These are phyloP conservation scores for Apamea anceps DNA, from an alignment of 2,888 invertebrate genomes.

Conservation along the genomic window DNA sequence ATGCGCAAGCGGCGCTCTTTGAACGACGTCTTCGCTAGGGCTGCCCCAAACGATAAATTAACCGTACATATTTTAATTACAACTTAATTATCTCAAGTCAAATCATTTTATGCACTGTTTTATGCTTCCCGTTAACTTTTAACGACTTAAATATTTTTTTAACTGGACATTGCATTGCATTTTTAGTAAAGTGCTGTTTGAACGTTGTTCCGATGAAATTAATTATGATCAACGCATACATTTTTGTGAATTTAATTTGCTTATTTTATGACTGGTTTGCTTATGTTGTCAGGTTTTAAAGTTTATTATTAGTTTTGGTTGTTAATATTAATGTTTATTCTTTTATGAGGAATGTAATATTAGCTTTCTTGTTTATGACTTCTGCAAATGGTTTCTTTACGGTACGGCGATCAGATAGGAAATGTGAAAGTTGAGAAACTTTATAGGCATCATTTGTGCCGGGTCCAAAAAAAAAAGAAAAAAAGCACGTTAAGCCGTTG, in stretches of 20 bases:
- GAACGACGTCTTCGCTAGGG: slow-evolving; percentile 53
- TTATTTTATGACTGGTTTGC: slow-evolving; percentile 22
- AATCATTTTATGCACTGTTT: slow-evolving; percentile 51
- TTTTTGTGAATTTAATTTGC: slow-evolving; percentile 36
- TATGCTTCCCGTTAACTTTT: slow-evolving; percentile 52
- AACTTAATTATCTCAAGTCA: slow-evolving; percentile 55
- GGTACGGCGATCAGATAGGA: background rate
- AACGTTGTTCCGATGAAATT: slow-evolving; percentile 27
- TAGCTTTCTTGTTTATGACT: slow-evolving; percentile 8
- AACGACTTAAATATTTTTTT: slow-evolving; percentile 45
- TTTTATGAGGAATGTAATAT: slow-evolving; percentile 13
- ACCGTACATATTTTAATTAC: slow-evolving; percentile 51
- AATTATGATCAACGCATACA: slow-evolving; percentile 29
- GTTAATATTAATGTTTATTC: slow-evolving; percentile 34
- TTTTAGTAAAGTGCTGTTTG: slow-evolving; percentile 35
- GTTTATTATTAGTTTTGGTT: slow-evolving; percentile 30
- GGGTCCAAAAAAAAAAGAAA: no score
- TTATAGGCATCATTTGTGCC: background rate
- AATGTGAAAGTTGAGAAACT: background rate
- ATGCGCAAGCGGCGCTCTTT: slow-evolving; percentile 63
- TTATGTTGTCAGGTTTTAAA: slow-evolving; percentile 16
- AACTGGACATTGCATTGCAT: slow-evolving; percentile 28
- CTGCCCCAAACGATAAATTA: slow-evolving; percentile 41
- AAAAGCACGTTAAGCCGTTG: no score
- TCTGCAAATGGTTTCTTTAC: background rate